Evolutionary conservation across 2,888 invertebrate genomes (phyloP), one percentile per base, ranked within the genome.

Genomic region (Leptura quadrifasciata): DNA sequence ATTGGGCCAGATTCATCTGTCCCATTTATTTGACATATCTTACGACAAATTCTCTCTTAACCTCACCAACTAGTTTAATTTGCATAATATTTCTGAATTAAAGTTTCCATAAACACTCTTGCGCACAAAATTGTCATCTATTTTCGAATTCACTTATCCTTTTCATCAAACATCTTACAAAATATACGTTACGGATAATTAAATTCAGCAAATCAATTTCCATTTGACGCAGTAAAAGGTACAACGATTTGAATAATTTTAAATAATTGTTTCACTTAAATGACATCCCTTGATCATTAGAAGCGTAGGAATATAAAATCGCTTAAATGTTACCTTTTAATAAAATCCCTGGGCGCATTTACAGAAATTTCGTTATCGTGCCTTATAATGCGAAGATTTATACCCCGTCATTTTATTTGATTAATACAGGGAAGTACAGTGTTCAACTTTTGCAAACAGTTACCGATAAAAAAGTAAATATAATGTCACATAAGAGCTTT

Each of bases 311-410:
- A 47, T 47, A 47, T 47, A 5, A n/a, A n/a, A 47, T 47, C 47
- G 12, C 47, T 47, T 47, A 47, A 47, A 47, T n/a, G 12, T 47
- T n/a, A 47, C 47, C 47, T 47, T 47, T 47, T 47, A 47, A 47
- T n/a, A n/a, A n/a, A 47, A 47, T 47, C 47, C 47, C 47, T n/a
- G n/a, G n/a, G 17, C 47, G 47, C 47, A 47, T 47, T 47, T 47
- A n/a, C 5, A 47, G 47, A 47, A n/a, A 47, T 47, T 47, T 15
- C 47, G 15, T 47, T 47, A 47, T n/a, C n/a, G 15, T 6, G 5
- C n/a, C n/a, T 47, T n/a, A 47, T 47, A 47, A 47, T 47, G n/a
- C 47, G 47, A 47, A 47, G 47, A 47, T 47, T 47, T 47, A 47
- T 47, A n/a, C 12, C 47, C n/a, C 47, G n/a, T 47, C n/a, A 47